phyloP scores from a whole-genome alignment of 2,113 vertebrate genomes.

The Psephotus haematonotus region DNA sequence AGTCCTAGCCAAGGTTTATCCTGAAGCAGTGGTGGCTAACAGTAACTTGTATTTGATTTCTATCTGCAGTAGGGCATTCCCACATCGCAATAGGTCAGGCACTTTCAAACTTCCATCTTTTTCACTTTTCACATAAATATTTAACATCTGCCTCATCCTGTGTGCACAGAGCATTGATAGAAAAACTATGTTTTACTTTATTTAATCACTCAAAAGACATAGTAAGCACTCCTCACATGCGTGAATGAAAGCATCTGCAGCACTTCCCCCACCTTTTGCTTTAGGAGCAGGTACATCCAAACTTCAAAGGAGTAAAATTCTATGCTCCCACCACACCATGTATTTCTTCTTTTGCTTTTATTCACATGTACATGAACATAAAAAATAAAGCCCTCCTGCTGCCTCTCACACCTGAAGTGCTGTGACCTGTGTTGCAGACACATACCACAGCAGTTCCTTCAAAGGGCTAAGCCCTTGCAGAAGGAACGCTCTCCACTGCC shows the following conservation, averaged over 20 bases:
- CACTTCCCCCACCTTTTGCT: background rate
- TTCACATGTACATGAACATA: background rate
- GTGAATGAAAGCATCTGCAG: background rate
- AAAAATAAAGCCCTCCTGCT: background rate
- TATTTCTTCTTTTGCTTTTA: background rate
- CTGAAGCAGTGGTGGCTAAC: background rate
- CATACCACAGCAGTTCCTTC: slow-evolving; percentile 21
- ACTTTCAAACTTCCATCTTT: background rate
- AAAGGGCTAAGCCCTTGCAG: slow-evolving; percentile 58
- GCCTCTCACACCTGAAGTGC: background rate
- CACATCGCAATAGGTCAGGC: background rate
- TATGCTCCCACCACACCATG: background rate
- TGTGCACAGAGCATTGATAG: background rate
- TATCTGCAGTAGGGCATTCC: background rate
- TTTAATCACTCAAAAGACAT: background rate
- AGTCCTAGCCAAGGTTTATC: background rate
- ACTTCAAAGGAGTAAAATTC: background rate
- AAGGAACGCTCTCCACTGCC: background rate
- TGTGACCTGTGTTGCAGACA: background rate
- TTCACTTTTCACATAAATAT: background rate
- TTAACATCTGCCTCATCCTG: background rate
- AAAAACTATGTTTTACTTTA: accelerated
- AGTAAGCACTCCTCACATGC: background rate
- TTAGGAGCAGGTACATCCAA: background rate
- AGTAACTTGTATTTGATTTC: background rate